Base-by-base conservation (phyloP, 2,888 invertebrate genomes). In the Catotricha subobsoleta region DNA sequence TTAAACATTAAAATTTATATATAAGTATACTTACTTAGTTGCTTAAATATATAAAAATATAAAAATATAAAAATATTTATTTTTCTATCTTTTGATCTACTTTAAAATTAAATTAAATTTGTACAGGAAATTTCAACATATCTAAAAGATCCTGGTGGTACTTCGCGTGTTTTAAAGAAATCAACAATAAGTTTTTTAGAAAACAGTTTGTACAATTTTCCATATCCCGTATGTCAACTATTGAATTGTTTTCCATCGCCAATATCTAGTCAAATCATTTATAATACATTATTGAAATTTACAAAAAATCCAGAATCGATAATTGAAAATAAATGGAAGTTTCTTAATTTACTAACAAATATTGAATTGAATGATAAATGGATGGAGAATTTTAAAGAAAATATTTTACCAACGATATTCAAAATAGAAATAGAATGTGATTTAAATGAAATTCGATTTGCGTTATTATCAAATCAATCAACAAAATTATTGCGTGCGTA, bases 201-300 rank as follows among this genome's bases (percentile, higher is more conserved):
- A 19, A 8, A 15, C n/a, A 39, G 21, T 39, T 20, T 39, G 7
- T 8, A 29, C 2, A 19, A 39, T 18, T 10, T 29, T 39, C 39
- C 39, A 13, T 39, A 39, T 39, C 39, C 39, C n/a, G 29, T 30
- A 29, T 29, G 19, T 29, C 29, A 39, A 21, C 18, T 39, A 9
- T 19, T 39, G 9, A 10, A 15, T 7, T 30, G 12, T 15, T 39
- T 39, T 13, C 29, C 39, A 20, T 16, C 10, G 12, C 7, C 10
- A 13, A 29, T 39, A 20, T 29, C 20, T 20, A 28, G n/a, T n/a
- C n/a, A 38, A 12, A 6, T 38, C 10, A 19, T 12, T n/a, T 28
- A 28, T 28, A 16, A 27, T n/a, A 7, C 27, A n/a, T 12, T 38
- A 7, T 6, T 18, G 7, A 16, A 38, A 38, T 28, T 38, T 28